These are phyloP conservation scores for Prolemur simus DNA, from an alignment of 2,113 vertebrate species.

Conservation along the genomic window DNA sequence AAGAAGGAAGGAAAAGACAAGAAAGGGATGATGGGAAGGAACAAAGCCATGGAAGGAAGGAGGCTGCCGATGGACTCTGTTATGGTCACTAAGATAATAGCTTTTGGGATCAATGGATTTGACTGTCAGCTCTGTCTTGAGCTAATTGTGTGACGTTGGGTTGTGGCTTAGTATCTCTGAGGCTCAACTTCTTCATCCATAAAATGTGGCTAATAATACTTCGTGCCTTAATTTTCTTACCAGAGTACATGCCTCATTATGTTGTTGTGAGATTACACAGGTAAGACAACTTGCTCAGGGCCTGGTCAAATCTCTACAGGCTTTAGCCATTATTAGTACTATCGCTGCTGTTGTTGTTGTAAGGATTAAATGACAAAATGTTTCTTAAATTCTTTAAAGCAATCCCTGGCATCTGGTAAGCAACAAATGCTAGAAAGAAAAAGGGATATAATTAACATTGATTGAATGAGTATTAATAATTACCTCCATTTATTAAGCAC, in stretches of 20 bases:
- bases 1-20: neutral
- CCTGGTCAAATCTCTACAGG: neutral
- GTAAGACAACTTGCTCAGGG: fast-evolving
- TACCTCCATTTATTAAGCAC: neutral
- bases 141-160: neutral
- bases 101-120: neutral
- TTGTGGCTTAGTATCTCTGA: neutral
- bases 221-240: neutral
- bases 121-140: neutral
- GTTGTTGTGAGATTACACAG: neutral
- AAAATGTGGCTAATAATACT: neutral
- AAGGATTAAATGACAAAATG: neutral
- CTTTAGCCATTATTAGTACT: neutral
- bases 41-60: fast-evolving
- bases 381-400: neutral
- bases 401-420: neutral
- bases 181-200: neutral
- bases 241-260: neutral
- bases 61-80: fast-evolving
- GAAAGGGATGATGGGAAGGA: neutral
- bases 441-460: neutral
- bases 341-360: neutral
- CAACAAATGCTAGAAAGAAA: neutral
- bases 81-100: neutral
- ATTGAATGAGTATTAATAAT: neutral